Base-by-base conservation (phyloP, 1,140 invertebrate species). In the Zaprionus camerounensis region DNA sequence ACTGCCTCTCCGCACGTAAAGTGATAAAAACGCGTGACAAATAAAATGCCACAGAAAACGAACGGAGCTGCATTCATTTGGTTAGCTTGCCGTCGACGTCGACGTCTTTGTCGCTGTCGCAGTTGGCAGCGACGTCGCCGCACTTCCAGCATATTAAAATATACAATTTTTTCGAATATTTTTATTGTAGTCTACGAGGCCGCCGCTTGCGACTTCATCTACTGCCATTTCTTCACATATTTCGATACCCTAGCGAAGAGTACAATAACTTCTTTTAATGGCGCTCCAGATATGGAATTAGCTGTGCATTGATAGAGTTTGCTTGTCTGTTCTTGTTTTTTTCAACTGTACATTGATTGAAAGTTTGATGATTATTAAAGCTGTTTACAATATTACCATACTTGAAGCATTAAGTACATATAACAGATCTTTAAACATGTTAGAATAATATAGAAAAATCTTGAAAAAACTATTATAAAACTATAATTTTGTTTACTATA, bases 1-100 rank as follows among this genome's bases (percentile, higher is more conserved):
- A 76, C 68, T 72, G 51, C 36, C 61, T 31, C 78, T 70, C 73
- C 70, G 69, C 76, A 85, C 81, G 84, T 85, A 90, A 85, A 85
- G 84, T 90, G 84, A 90, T 88, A 88, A 88, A 88, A 88, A 85
- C 79, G 85, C 85, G 84, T 88, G 84, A 88, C 81, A 88, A 88
- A 88, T 88, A 88, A 88, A 90, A 88, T 88, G 76, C 78, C 84
- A 74, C 70, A 78, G 80, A 73, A 66, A 65, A 49, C 49, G 68
- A 77, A 62, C 57, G 75, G 20, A 74, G 65, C 71, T 78, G 76
- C 76, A 78, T 78, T 74, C 76, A 74, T 78, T 78, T 73, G 63
- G 75, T 58, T 49, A 67, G 69, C 74, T 61, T 26, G 28, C 55
- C 22, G 20, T 41, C 41, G 31, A 55, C 15, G 20, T 55, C 41